These are phyloP conservation scores for Abrostola triplasia DNA, from an alignment of 2,888 invertebrate genomes.

Conservation along the genomic window DNA sequence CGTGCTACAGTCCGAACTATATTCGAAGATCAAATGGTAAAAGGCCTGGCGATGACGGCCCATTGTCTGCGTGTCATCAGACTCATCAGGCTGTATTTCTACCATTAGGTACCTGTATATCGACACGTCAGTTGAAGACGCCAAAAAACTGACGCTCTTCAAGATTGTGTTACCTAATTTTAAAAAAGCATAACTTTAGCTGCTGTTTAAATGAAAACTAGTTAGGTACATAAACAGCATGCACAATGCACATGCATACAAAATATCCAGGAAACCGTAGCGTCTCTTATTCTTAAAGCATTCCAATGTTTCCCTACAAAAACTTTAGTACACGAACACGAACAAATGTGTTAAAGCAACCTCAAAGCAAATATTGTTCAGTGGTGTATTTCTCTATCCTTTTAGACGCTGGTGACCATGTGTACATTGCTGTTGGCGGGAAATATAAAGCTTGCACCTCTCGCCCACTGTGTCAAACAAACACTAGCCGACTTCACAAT, in stretches of 20 bases:
- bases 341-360: conserved; percentile 21
- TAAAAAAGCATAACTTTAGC: no score
- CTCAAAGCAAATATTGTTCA: conserved; percentile 46
- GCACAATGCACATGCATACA: not conserved
- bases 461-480: conserved; percentile 38
- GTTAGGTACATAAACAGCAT: no score
- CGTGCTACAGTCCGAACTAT: conserved; percentile 24
- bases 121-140: no score
- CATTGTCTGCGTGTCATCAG: conserved; percentile 48
- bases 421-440: conserved; percentile 33
- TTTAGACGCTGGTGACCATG: conserved; percentile 43
- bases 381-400: conserved; percentile 51
- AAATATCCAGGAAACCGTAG: not conserved
- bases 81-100: conserved; percentile 29
- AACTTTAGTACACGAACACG: conserved; percentile 2
- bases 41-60: conserved; percentile 42
- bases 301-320: conserved; percentile 10
- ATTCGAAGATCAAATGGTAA: conserved; percentile 16
- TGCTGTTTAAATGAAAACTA: no score
- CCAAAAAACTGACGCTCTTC: no score
- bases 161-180: no score
- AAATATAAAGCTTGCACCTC: conserved; percentile 46
- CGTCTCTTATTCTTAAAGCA: not conserved
- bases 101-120: conserved; percentile 31
- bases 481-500: conserved; percentile 35